Evolutionary conservation across 2,888 invertebrate genomes (phyloP).

Genomic region (Harpagoxenus sublaevis): DNA sequence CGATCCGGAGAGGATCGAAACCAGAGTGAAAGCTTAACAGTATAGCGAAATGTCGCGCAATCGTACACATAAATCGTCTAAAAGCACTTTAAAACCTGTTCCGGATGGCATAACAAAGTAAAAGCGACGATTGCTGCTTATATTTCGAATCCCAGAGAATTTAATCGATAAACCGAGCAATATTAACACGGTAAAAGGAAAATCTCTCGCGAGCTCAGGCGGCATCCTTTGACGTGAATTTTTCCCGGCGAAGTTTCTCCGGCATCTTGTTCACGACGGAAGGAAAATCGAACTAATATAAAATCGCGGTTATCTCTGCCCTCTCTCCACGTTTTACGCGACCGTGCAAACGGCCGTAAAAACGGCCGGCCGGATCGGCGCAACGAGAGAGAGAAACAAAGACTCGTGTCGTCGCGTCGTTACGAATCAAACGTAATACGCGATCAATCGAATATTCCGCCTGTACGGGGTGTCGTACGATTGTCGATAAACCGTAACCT

Average conservation of each 20-base stretch:
- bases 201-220: background rate
- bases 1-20: background rate
- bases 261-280: background rate
- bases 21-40: background rate
- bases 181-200: background rate
- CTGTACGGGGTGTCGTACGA: background rate
- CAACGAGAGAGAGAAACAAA: background rate
- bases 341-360: background rate
- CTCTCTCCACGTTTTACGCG: background rate
- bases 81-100: background rate
- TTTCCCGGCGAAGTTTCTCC: background rate
- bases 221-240: background rate
- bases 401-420: background rate
- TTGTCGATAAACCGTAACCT: slow-evolving; percentile 36
- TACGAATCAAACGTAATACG: slow-evolving; percentile 8
- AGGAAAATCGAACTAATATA: background rate
- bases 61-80: background rate
- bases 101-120: background rate
- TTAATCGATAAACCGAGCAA: background rate
- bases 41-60: background rate
- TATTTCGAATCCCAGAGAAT: background rate
- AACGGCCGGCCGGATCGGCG: background rate
- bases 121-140: background rate
- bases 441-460: slow-evolving; percentile 24
- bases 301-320: slow-evolving; percentile 8